phyloP scores from a whole-genome alignment of 2,797 vertebrate species.

The Sternotherus odoratus region DNA sequence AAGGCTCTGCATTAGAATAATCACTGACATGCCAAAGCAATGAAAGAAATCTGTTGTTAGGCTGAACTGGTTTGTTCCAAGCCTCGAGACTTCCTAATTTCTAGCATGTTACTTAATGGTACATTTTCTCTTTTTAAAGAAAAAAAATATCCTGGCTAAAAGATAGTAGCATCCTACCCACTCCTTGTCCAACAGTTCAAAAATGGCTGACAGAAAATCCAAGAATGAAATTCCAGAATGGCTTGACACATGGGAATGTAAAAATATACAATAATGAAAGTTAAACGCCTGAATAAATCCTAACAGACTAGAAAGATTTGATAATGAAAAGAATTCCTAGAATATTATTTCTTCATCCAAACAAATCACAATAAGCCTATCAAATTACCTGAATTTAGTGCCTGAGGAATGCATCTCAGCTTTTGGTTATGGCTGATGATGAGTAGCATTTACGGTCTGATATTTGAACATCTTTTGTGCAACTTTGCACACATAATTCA shows the following conservation, averaged over 20 bases:
- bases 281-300: constrained; percentile 22
- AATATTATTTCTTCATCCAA: background rate
- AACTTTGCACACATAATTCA: background rate
- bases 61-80: background rate
- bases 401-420: background rate
- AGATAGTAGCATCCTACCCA: background rate
- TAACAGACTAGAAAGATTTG: constrained; percentile 22
- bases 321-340: background rate
- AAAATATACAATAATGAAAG: background rate
- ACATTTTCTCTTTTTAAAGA: background rate
- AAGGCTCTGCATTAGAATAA: constrained; percentile 27
- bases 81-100: background rate
- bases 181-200: background rate
- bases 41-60: constrained; percentile 50
- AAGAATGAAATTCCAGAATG: constrained; percentile 13
- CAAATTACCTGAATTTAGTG: background rate
- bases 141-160: background rate
- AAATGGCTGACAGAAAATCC: background rate
- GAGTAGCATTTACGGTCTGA: background rate
- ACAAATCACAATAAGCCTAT: accelerated
- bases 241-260: background rate
- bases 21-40: constrained; percentile 47
- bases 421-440: background rate
- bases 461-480: background rate
- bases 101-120: background rate